Evolutionary conservation across 2,888 invertebrate species (phyloP).

Genomic region (Palloptera scutellata): DNA sequence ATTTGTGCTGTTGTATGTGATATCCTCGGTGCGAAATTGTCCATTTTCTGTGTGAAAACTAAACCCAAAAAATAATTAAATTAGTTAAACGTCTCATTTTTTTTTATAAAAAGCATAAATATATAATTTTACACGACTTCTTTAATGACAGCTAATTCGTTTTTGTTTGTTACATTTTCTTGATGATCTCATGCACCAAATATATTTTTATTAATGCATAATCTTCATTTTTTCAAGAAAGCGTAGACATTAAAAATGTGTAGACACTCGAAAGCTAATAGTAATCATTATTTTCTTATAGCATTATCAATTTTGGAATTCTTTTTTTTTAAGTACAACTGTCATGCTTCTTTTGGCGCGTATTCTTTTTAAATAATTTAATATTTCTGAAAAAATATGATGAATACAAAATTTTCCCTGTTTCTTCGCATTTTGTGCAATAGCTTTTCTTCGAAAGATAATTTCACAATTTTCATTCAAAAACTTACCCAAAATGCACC

Average conservation of each 20-base stretch:
- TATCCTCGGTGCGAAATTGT: slow-evolving; percentile 54
- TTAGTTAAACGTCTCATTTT: background rate
- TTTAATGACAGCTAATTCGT: background rate
- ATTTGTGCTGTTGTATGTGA: slow-evolving; percentile 44
- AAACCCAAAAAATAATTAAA: background rate
- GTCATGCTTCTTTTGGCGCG: too few species aligned
- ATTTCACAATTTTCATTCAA: background rate
- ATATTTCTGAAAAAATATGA: background rate
- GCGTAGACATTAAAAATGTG: background rate
- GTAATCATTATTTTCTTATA: background rate
- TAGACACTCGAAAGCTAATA: background rate
- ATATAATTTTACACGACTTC: background rate
- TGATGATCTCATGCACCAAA: too few species aligned
- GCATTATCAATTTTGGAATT: background rate
- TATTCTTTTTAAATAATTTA: too few species aligned
- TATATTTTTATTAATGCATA: too few species aligned
- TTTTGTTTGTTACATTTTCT: background rate
- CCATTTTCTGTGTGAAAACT: slow-evolving; percentile 61
- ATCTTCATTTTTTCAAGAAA: background rate
- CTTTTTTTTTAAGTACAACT: background rate
- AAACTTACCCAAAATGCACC: slow-evolving; percentile 52
- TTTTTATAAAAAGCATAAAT: too few species aligned
- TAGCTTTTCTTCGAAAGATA: too few species aligned
- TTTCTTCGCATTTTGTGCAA: too few species aligned
- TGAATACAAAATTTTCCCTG: background rate